These are phyloP conservation scores for Nibea albiflora DNA, from an alignment of 2,113 vertebrate genomes.

Conservation along the genomic window DNA sequence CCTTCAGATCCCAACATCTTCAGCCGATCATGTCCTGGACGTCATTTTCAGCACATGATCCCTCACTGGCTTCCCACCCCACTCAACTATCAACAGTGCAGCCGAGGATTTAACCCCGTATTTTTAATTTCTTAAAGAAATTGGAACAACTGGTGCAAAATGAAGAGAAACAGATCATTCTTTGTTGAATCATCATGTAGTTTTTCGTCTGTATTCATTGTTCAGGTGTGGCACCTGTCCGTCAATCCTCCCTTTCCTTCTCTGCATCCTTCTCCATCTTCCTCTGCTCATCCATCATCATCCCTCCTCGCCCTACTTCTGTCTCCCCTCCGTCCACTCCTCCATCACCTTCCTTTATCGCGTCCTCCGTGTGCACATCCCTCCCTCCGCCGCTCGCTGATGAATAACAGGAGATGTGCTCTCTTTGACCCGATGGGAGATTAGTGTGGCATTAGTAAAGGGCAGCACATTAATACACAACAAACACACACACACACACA, in stretches of 20 bases:
- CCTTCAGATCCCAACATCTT: background rate
- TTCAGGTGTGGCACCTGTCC: background rate
- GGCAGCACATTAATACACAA: conserved; percentile 87
- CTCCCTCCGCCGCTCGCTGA: conserved; percentile 46
- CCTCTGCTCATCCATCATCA: conserved; percentile 33
- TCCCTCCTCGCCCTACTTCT: background rate
- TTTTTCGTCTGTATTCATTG: background rate
- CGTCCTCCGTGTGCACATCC: conserved; percentile 55
- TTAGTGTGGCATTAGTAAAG: conserved; percentile 93
- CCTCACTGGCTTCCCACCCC: conserved; percentile 1
- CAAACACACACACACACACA: conserved; percentile 30
- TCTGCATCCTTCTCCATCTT: conserved; percentile 13
- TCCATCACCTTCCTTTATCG: conserved; percentile 24
- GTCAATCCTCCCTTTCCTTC: background rate
- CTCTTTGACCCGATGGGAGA: conserved; percentile 91
- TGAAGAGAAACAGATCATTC: background rate
- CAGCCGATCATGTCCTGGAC: background rate
- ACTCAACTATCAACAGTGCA: background rate
- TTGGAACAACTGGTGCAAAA: background rate
- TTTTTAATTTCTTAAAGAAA: background rate
- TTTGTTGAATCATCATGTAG: background rate
- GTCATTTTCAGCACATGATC: background rate
- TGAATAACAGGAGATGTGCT: conserved; percentile 81
- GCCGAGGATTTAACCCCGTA: background rate
- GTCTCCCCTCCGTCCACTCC: conserved; percentile 29